Conservation (phyloP, 64 coral and sea anemone genomes). For the Platygyra sinensis region DNA sequence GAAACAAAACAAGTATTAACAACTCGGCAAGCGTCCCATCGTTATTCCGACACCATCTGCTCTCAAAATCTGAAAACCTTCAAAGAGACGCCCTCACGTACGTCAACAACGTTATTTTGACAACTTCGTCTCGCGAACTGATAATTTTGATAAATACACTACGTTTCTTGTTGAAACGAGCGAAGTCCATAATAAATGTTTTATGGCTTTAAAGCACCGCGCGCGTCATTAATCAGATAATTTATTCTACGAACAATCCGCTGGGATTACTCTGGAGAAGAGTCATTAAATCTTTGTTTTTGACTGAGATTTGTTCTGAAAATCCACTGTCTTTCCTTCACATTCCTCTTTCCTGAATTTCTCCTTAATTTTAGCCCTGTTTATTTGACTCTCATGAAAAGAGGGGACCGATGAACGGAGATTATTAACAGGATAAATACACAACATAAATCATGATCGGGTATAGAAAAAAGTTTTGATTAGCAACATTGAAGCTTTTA, state of each 20-base stretch:
- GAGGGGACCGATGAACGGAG: no score
- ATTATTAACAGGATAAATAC: no score
- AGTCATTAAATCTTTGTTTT: neutral
- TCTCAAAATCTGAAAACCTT: neutral
- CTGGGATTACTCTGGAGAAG: neutral
- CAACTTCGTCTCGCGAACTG: no score
- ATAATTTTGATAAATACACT: no score
- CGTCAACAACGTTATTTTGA: neutral
- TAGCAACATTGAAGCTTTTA: no score
- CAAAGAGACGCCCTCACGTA: neutral
- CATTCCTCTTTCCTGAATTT: neutral
- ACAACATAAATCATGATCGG: no score
- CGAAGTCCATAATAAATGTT: neutral
- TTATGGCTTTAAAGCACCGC: neutral
- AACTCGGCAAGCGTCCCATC: neutral
- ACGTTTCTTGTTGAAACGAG: no score
- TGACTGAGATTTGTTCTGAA: no score
- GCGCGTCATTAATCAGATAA: neutral
- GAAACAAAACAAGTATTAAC: neutral
- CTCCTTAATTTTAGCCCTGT: neutral
- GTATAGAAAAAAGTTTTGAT: no score
- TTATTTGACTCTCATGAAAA: no score
- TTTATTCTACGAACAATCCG: neutral
- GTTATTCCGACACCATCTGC: neutral
- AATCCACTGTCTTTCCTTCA: neutral